Evolutionary conservation across 2,888 invertebrate species (phyloP).

Genomic region (Orchesella flavescens): DNA sequence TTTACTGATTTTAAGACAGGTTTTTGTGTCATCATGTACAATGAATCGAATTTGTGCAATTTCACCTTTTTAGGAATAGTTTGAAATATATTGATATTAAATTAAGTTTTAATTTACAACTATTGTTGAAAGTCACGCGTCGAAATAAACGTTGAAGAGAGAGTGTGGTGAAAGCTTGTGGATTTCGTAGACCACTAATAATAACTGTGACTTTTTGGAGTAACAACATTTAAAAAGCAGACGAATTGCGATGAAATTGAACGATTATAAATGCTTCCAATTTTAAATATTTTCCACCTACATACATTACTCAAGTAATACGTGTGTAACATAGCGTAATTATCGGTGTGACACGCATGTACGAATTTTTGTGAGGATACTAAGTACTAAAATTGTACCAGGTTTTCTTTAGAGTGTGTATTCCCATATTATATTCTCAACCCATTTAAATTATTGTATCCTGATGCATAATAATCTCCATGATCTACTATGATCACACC

Average conservation of each 20-base stretch:
- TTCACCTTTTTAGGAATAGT: no score
- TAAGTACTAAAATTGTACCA: constrained; percentile 32
- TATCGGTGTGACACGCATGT: constrained; percentile 51
- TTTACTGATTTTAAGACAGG: no score
- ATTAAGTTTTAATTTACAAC: no score
- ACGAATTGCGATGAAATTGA: constrained; percentile 36
- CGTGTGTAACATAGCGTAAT: constrained; percentile 50
- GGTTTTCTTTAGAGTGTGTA: constrained; percentile 42
- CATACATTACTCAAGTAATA: constrained; percentile 60
- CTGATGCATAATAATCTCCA: constrained; percentile 25
- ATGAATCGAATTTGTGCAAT: no score
- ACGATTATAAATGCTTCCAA: constrained; percentile 61
- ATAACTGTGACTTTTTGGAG: neutral
- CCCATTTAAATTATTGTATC: constrained; percentile 53
- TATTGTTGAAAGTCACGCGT: no score
- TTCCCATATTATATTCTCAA: constrained; percentile 43
- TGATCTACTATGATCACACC: constrained; percentile 51
- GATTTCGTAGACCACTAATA: neutral
- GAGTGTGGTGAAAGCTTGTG: no score
- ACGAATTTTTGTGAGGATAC: constrained; percentile 54
- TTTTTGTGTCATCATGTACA: no score
- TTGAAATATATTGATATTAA: no score
- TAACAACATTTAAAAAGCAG: neutral
- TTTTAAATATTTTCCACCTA: constrained; percentile 59
- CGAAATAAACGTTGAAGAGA: no score